Base-by-base conservation (phyloP, 2,797 vertebrate genomes). In the Acridotheres tristis region DNA sequence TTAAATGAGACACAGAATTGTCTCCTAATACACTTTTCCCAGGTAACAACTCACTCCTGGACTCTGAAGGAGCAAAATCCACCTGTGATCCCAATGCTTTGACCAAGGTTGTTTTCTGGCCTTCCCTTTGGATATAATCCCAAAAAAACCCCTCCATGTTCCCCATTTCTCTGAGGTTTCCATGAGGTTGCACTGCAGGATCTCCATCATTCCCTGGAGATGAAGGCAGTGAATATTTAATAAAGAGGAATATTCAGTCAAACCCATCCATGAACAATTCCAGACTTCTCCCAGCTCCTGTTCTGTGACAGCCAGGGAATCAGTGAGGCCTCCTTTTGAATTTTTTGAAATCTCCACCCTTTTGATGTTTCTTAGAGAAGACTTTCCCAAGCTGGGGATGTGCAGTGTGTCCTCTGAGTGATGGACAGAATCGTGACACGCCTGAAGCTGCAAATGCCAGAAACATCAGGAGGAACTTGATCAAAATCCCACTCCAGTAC, bases 401-500 rank as follows among this genome's bases (percentile, higher is more conserved):
- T 11, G n/a, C 42, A 1, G 0, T 1, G 17, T 27, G 20, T 58
- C 61, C 47, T 67, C 15, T 1, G 1, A 3, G 14, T 1, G 47
- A 10, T 3, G 40, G 53, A 25, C 1, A 2, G 67, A 21, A 27
- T 51, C 6, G 1, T 36, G 78, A 43, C 42, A 58, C 1, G 47
- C n/a, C 79, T 61, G 14, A 10, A 54, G 66, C 62, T 80, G 45
- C 29, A 34, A 74, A 16, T 14, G 18, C 78, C 45, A 58, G 73
- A 26, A 75, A 15, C 30, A 13, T 47, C 50, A 27, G 59, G 7
- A 51, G 71, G 12, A 42, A 19, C 43, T 51, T 1, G 27, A 18
- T 40, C 22, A 15, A 0, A 63, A 26, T 5, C 7, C 2, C 10
- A 0, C 45, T 36, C 23, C 20, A 12, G 51, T 0, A 3, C 11